Evolutionary conservation across 2,888 invertebrate species (phyloP).

Genomic region (Cepaea hortensis): DNA sequence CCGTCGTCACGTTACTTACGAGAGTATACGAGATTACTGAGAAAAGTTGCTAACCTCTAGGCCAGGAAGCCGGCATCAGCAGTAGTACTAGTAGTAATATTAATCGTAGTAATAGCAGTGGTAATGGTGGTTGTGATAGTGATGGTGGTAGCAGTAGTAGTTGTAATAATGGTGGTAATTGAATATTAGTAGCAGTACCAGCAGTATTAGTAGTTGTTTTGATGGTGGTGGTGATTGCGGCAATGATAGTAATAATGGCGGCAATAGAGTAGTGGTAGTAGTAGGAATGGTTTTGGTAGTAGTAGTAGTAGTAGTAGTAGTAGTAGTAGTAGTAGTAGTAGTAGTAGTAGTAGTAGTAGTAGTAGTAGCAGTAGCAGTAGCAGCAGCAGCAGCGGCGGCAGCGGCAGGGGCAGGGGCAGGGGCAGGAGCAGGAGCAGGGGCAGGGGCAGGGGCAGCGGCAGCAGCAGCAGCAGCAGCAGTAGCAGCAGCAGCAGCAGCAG

Average conservation of each 20-base stretch:
- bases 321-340: slow-evolving; percentile 5
- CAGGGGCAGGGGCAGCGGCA: background rate
- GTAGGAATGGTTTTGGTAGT: background rate
- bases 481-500: background rate
- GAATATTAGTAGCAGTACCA: background rate
- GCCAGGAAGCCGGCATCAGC: no score
- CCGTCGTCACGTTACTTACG: no score
- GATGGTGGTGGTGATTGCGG: background rate
- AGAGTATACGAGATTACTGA: no score
- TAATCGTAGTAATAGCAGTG: no score
- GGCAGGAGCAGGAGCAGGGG: background rate
- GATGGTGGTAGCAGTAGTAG: background rate
- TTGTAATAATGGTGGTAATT: background rate
- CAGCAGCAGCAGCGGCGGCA: background rate
- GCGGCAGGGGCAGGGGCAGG: background rate
- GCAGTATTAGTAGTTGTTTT: background rate
- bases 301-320: background rate
- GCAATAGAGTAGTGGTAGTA: background rate
- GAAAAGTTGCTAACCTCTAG: no score
- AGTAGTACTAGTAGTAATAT: no score
- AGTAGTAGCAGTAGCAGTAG: slow-evolving; percentile 17
- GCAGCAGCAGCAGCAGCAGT: background rate
- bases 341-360: slow-evolving; percentile 2
- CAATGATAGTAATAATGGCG: background rate
- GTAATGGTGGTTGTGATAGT: no score